phyloP scores from a whole-genome alignment of 1,140 invertebrate genomes.

The Geopemphigus sp. region DNA sequence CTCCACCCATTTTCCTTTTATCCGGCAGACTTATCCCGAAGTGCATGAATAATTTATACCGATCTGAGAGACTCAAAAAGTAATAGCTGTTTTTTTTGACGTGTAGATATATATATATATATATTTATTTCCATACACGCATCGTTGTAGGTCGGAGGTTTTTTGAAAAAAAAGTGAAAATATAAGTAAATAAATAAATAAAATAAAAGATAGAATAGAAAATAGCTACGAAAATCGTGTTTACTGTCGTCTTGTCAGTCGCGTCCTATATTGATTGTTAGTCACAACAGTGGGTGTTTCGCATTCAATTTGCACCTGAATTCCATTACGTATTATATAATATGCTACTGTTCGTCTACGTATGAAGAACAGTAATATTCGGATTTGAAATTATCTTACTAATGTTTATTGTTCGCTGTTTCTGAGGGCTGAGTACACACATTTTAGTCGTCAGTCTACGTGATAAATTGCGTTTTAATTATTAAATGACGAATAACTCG shows the following conservation, averaged over 20 bases:
- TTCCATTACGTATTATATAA: background rate
- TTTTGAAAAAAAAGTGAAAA: background rate
- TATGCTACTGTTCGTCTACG: background rate
- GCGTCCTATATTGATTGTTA: conserved; percentile 23
- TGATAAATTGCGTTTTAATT: background rate
- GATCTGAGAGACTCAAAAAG: conserved; percentile 16
- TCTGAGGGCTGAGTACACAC: background rate
- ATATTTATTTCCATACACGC: conserved; percentile 12
- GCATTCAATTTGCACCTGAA: conserved; percentile 3
- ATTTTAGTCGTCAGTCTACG: background rate
- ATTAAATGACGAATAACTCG: background rate
- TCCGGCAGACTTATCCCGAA: conserved; percentile 23
- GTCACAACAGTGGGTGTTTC: background rate
- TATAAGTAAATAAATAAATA: too few relatives aligned
- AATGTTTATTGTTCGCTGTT: background rate
- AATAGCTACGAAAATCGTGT: background rate
- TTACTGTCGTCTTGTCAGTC: conserved; percentile 5
- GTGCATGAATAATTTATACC: conserved; percentile 48
- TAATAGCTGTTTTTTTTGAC: conserved; percentile 33
- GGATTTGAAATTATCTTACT: background rate
- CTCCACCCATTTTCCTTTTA: conserved; percentile 32
- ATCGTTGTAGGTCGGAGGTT: background rate
- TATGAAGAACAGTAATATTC: background rate
- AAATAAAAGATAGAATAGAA: background rate
- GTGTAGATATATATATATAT: conserved; percentile 20